phyloP scores from a whole-genome alignment of 2,888 invertebrate genomes.

The Homarus gammarus region DNA sequence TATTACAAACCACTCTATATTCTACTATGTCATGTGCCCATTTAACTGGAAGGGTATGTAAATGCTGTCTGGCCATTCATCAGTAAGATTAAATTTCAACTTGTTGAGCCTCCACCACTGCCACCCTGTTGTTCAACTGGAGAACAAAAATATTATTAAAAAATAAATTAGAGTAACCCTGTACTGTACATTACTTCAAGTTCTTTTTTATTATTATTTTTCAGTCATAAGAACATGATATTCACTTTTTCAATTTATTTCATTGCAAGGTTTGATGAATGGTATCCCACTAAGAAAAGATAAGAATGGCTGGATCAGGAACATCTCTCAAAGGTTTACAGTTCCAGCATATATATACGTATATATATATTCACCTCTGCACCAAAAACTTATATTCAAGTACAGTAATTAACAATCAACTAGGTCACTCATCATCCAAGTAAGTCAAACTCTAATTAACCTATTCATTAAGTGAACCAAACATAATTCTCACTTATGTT shows the following conservation, averaged over 20 bases:
- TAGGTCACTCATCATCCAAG: no score
- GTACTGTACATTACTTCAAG: not conserved
- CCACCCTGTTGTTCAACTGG: slow-evolving; percentile 40
- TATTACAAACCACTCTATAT: not conserved
- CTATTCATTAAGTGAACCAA: no score
- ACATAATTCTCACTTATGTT: no score
- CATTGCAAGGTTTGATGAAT: not conserved
- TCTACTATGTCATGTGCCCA: not conserved
- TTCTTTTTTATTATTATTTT: not conserved
- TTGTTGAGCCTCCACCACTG: slow-evolving; percentile 3
- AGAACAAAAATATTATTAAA: not conserved
- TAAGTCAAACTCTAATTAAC: no score
- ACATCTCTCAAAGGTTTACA: no score
- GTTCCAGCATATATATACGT: no score
- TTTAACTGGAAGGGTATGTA: not conserved
- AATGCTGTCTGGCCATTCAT: not conserved
- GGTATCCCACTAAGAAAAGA: not conserved
- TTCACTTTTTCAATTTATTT: not conserved
- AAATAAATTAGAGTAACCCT: no score
- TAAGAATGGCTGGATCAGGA: not conserved
- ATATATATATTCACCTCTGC: no score
- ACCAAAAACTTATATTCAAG: no score
- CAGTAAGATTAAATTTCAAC: not conserved
- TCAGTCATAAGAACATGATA: not conserved
- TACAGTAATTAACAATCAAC: no score